Base-by-base conservation (phyloP, 2,888 invertebrate species). In the Amiota minor region DNA sequence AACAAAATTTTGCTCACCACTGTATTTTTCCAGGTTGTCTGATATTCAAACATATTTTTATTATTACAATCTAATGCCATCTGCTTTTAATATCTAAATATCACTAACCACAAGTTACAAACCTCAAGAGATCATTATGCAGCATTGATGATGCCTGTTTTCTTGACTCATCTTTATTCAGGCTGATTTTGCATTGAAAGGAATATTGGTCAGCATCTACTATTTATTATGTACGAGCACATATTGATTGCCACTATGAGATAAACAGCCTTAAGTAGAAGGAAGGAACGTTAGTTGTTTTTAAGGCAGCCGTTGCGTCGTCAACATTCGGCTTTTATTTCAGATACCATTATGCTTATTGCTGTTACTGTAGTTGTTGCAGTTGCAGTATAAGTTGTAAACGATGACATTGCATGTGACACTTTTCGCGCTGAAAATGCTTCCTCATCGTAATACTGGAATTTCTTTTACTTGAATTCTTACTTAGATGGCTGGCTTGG, bases 351-450 rank as follows among this genome's bases (percentile, higher is more conserved):
- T 56, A 46, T 70, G 45, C 20, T 65, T 16, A 47, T 11, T 65
- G 16, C 49, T 65, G 49, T 49, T 65, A 45, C n/a, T 70, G 35
- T 49, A 49, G 47, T 67, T 67, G 45, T 35, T 35, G 45, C 45
- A 35, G 45, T 14, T 62, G 62, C 62, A 35, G 35, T n/a, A 10
- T 2, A 1, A n/a, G n/a, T n/a, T n/a, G 23, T 23, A 67, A 82
- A 82, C 76, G 79, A 79, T 78, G 78, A 78, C 82, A 78, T 77
- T 80, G 82, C 79, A 76, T 80, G 81, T 85, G 83, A 83, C 83
- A 83, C 84, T 78, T 85, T 79, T 80, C 74, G 81, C 73, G 71
- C 74, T 70, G 45, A 56, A 59, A 81, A 77, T 78, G 83, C 84
- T 84, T 83, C 86, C 84, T 82, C 85, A 85, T 85, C 84, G 74